Evolutionary conservation across 2,888 invertebrate genomes (phyloP).

Genomic region (Poecilobothrus nobilitatus): DNA sequence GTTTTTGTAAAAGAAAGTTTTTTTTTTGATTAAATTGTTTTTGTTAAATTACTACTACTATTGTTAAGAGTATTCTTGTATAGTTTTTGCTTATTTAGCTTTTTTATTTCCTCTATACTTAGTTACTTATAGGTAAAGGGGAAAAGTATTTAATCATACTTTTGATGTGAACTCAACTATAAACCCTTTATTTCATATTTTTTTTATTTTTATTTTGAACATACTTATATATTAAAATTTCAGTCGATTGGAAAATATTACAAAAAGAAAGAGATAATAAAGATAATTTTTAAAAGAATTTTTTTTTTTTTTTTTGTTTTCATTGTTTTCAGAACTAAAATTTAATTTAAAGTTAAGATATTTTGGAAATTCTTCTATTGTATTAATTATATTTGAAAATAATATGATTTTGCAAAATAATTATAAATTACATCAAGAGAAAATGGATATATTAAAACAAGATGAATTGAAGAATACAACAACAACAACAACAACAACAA

Average conservation of each 20-base stretch:
- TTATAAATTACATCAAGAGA: not conserved
- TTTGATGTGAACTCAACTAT: constrained; percentile 5
- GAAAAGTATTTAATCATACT: not conserved
- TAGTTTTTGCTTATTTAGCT: too few species aligned
- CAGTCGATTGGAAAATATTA: not conserved
- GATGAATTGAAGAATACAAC: too few species aligned
- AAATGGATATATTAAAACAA: too few species aligned
- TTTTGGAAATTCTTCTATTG: too few species aligned
- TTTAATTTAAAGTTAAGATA: too few species aligned
- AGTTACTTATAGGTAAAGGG: too few species aligned
- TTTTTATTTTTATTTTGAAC: not conserved
- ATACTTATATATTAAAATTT: not conserved
- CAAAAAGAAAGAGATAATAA: not conserved
- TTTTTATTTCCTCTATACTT: too few species aligned
- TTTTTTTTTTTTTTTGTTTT: not conserved
- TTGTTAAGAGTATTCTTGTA: too few species aligned
- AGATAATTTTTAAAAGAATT: not conserved
- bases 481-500: not conserved
- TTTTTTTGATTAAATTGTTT: too few species aligned
- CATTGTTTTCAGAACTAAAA: not conserved
- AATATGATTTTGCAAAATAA: not conserved
- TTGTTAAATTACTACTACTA: too few species aligned
- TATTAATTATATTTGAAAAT: not conserved
- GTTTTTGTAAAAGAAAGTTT: too few species aligned
- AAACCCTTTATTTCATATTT: not conserved